Base-by-base conservation (phyloP, 1,140 invertebrate species). In the Drosophila miranda region DNA sequence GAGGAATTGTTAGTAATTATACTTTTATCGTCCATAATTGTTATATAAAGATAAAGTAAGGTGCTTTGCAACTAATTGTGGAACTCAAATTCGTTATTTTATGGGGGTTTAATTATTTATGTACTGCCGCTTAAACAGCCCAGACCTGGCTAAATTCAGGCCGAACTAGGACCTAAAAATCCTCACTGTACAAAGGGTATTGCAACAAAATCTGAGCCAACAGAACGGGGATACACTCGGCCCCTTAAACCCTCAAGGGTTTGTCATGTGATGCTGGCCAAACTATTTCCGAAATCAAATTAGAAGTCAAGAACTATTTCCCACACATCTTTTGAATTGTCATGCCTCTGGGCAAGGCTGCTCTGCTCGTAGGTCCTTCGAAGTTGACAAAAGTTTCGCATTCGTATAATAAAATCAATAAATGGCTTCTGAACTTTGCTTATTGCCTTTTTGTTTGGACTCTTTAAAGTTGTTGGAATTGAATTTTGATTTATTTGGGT, bases 221-320 rank as follows among this genome's bases (percentile, higher is more conserved):
- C 11, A 38, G 4, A 13, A 13, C 34, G 9, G 5, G 3, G 3
- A 38, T 38, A 38, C 34, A 2, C 34, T 38, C 3, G 3, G 34
- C 5, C n/a, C n/a, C n/a, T n/a, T n/a, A n/a, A n/a, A n/a, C 14
- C 26, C 13, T 6, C 13, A 8, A 16, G 43, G 2, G 14, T 19
- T 13, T 49, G 41, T 43, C 7, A 19, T 43, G 21, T 30, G 7
- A 34, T 11, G 7, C 6, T 23, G 28, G 16, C 30, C 8, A 34
- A 86, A 86, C 77, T 75, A 75, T 86, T 81, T 74, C 44, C 21
- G 16, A 80, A 81, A 77, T 74, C 45, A 77, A 86, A 84, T 84
- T 70, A 81, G 76, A 84, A 77, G 63, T 38, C 53, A 45, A 2
- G 62, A 61, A 58, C 53, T 55, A 60, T 69, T 69, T 69, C 67